Evolutionary conservation across 2,888 invertebrate genomes (phyloP).

Genomic region (Agrotis puta): DNA sequence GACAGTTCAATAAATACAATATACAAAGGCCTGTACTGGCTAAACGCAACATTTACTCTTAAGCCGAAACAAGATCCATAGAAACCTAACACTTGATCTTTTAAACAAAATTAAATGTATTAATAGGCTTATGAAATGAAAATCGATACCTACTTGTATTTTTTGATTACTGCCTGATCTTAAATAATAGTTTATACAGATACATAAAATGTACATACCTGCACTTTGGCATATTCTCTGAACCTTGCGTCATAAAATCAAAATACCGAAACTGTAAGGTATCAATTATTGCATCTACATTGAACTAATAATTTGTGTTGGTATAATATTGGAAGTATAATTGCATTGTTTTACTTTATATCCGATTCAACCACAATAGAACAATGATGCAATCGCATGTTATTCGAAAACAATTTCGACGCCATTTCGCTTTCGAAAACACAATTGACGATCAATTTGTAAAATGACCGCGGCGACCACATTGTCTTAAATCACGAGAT

Average conservation of each 20-base stretch:
- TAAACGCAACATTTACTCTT: constrained; percentile 66
- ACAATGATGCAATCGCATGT: constrained; percentile 75
- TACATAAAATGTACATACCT: too few relatives aligned
- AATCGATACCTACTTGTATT: constrained; percentile 46
- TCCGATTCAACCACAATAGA: constrained; percentile 71
- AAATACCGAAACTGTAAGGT: constrained; percentile 58
- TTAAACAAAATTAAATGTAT: constrained; percentile 60
- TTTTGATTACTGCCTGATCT: constrained; percentile 17
- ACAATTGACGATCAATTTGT: constrained; percentile 70
- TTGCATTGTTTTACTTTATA: constrained; percentile 79
- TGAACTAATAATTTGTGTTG: constrained; percentile 66
- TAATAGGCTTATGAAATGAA: constrained; percentile 56
- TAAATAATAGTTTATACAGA: background rate
- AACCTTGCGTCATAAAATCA: constrained; percentile 23
- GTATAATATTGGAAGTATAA: constrained; percentile 69
- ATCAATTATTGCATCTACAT: constrained; percentile 67
- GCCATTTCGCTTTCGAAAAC: constrained; percentile 70
- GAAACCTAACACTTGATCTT: constrained; percentile 60
- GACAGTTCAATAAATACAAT: constrained; percentile 69
- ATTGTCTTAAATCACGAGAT: constrained; percentile 67
- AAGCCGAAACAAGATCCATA: constrained; percentile 57
- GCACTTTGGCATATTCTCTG: background rate
- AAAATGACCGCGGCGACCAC: constrained; percentile 66
- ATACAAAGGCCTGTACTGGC: constrained; percentile 59
- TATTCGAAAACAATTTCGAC: constrained; percentile 74